Evolutionary conservation across 2,888 invertebrate genomes (phyloP), one percentile per base, ranked within the genome.

Genomic region (Tromatobia lineatoria): DNA sequence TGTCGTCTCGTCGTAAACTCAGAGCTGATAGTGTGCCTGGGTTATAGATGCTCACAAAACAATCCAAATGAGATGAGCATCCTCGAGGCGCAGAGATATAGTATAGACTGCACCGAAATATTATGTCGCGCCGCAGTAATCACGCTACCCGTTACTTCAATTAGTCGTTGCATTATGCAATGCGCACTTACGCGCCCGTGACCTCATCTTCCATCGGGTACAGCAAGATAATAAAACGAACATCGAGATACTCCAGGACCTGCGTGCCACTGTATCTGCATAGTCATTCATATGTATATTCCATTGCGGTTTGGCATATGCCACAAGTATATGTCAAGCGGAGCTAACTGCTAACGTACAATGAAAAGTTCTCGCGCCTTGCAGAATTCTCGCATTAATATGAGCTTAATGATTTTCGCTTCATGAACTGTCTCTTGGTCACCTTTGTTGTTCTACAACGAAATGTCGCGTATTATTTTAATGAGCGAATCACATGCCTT

Each of bases 121-220:
- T 89, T 87, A 87, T 71, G 80, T 67, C n/a, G 82, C 81, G 82
- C 81, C 85, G 78, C 83, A 79, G 88, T 90, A 90, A 91, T 90
- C 91, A 86, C 89, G 86, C 87, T 88, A 81, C 86, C 88, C 87
- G 89, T 91, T 91, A 90, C 87, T 87, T 83, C 86, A 88, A 90
- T 91, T 90, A 91, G 88, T 89, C 88, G 88, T 85, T 87, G 87
- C 86, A 87, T 88, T 88, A 88, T 89, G 86, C 88, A 89, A 88
- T 59, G 80, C 83, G 87, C 86, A 87, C 89, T 89, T 88, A 87
- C 87, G 80, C 88, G 86, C 70, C 50, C 57, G 50, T 50, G 74
- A 61, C 59, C 69, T 34, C 69, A 71, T 87, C 83, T 87, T 87
- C 84, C 78, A 61, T 42, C 29, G 66, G 54, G 20, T 38, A 50